Conservation (phyloP, 2,113 vertebrate species). For the Hiodon alosoides region DNA sequence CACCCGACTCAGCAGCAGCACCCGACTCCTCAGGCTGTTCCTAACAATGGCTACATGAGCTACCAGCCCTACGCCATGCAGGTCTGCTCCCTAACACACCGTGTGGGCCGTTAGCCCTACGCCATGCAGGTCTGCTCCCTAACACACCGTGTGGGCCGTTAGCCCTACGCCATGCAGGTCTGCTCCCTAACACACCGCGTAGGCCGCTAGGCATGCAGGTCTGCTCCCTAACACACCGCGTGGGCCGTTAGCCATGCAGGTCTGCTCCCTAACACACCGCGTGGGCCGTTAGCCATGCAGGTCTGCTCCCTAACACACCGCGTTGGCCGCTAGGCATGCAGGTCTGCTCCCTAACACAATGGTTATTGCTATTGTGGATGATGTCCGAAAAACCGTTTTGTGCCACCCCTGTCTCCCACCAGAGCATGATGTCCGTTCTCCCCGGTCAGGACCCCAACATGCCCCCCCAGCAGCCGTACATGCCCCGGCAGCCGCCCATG, state of each 20-base stretch:
- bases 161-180: conserved; percentile 82
- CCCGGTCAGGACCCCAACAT: conserved; percentile 82
- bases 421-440: conserved; percentile 81
- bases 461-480: conserved; percentile 68
- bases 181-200: conserved; percentile 1
- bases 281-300: conserved; percentile 78
- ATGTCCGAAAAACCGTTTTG: neutral
- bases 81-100: conserved; percentile 49
- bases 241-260: too few relatives aligned
- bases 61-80: conserved; percentile 93
- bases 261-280: conserved; percentile 34
- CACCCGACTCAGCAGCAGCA: too few relatives aligned
- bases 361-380: neutral
- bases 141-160: neutral
- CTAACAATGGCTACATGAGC: conserved; percentile 78
- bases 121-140: conserved; percentile 77
- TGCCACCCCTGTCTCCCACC: neutral
- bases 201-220: conserved; percentile 81
- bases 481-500: conserved; percentile 82
- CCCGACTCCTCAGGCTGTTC: conserved; percentile 74
- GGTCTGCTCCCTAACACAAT: conserved; percentile 49
- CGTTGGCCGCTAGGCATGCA: conserved; percentile 71
- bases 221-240: conserved; percentile 5
- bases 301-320: conserved; percentile 42
- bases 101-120: conserved; percentile 54